Evolutionary conservation across 23 tunicate genomes (phyloP), one percentile per base, ranked within the genome.

Genomic region (Styela clava): DNA sequence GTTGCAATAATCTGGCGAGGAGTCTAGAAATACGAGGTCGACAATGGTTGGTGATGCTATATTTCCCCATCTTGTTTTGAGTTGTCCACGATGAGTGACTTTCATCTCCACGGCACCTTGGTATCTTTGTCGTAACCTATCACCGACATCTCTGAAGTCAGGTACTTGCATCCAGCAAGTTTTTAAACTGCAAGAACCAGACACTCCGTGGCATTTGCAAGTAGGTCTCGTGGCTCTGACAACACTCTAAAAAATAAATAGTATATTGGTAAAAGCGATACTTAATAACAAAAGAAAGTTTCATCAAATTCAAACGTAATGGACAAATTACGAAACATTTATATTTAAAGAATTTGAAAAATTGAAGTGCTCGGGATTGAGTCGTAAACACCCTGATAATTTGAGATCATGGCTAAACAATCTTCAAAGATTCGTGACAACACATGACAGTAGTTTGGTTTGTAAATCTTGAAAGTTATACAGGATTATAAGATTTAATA

Each of bases 161-260:
- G 99, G 91, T 35, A 90, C 69, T 37, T 95, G 88, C 91, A 89
- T 83, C 99, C 99, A 95, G 78, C 99, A 95, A 21, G 95, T 95
- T 69, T 90, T 90, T 2, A 86, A 33, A 68, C 85, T 87, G 78
- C 99, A 95, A 34, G 96, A 89, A 51, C 99, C 99, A 0, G 96
- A 89, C 23, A 89, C 89, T 1, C 99, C 99, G 64, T 95, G 99
- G 74, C 99, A 95, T 64, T 89, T 95, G 78, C 99, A 95, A 12
- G 92, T 83, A 5, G 95, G 88, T 19, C 65, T 76, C 2, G 86
- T 71, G 22, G 95, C 69, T 18, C 87, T 64, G 9, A 89, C 86
- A 9, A 85, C 99, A 52, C 78, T 74, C 91, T 89, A 83, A 23
- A 80, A 44, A 80, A 33, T 23, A 28, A 67, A 67, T 18, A 1